A percentile compares a stretch with the other conserved stretches of the same genome.
Conservation (phyloP, 2,797 vertebrate species). For the Coilia nasus region DNA sequence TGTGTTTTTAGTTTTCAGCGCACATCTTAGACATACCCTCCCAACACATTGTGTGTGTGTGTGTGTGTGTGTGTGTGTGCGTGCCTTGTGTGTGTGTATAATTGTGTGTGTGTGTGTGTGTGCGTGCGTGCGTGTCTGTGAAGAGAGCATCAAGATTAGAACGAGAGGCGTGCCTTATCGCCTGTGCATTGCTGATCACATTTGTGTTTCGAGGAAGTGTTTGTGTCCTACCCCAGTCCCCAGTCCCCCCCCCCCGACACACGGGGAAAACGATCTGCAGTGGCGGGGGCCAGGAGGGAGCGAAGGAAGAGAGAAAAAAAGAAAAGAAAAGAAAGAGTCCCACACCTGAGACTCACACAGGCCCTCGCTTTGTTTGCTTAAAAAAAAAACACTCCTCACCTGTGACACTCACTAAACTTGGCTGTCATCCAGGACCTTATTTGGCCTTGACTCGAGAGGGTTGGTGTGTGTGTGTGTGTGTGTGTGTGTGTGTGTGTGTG, state of each 20-base stretch:
- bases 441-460: conserved; percentile 38
- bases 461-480: conserved; percentile 9
- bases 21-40: background rate
- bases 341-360: conserved; percentile 52
- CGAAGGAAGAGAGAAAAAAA: background rate
- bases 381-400: conserved; percentile 70
- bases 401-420: conserved; percentile 68
- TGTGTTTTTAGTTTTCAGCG: background rate
- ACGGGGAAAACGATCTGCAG: background rate
- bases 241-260: background rate
- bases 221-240: background rate
- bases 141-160: too few species aligned
- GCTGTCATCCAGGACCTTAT: conserved; percentile 58
- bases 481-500: background rate
- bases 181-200: background rate
- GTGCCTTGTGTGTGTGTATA: background rate
- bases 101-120: background rate
- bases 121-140: background rate
- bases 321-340: background rate
- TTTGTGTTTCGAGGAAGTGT: background rate
- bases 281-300: background rate
- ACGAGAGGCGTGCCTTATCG: too few species aligned
- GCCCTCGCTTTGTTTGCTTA: conserved; percentile 71
- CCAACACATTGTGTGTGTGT: background rate
- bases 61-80: background rate